Percentiles rank a stretch among this genome's conserved stretches.
These are phyloP conservation scores for Saimiri boliviensis DNA, from an alignment of 2,113 vertebrate genomes.

Conservation along the genomic window DNA sequence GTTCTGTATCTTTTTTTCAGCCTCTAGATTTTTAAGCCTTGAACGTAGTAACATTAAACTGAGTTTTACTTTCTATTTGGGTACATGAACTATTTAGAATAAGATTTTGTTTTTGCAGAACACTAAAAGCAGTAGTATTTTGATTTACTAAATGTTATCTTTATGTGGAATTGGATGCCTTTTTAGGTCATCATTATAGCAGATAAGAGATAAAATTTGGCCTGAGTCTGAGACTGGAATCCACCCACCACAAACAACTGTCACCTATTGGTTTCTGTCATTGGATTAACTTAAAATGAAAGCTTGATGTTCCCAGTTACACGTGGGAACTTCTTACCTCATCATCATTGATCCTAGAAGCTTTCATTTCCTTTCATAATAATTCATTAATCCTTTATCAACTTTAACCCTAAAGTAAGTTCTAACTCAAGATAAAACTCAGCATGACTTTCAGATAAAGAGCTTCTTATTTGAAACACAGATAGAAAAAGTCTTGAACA, in stretches of 20 bases:
- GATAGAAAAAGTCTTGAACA: not conserved
- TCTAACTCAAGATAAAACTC: slow-evolving; percentile 18
- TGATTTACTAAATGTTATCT: not conserved
- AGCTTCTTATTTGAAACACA: not conserved
- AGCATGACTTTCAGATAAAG: not conserved
- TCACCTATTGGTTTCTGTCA: not conserved
- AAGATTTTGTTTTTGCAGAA: not conserved
- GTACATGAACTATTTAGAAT: not conserved
- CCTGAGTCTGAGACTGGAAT: not conserved
- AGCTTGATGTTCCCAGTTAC: not conserved
- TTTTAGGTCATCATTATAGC: not conserved
- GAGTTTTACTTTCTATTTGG: not conserved
- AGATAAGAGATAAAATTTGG: not conserved
- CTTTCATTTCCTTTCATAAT: slow-evolving; percentile 28
- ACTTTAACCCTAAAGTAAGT: not conserved
- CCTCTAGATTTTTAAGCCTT: not conserved
- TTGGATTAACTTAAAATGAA: not conserved
- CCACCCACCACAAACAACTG: not conserved
- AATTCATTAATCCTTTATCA: not conserved
- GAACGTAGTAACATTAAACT: not conserved
- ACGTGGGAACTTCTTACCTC: not conserved
- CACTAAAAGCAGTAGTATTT: not conserved
- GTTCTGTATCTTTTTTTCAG: not conserved
- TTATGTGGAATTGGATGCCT: not conserved
- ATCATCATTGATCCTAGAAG: not conserved